Percentiles rank a stretch among this genome's conserved stretches.
Evolutionary conservation across 2,888 invertebrate genomes (phyloP).

Genomic region (Drosophila recens): DNA sequence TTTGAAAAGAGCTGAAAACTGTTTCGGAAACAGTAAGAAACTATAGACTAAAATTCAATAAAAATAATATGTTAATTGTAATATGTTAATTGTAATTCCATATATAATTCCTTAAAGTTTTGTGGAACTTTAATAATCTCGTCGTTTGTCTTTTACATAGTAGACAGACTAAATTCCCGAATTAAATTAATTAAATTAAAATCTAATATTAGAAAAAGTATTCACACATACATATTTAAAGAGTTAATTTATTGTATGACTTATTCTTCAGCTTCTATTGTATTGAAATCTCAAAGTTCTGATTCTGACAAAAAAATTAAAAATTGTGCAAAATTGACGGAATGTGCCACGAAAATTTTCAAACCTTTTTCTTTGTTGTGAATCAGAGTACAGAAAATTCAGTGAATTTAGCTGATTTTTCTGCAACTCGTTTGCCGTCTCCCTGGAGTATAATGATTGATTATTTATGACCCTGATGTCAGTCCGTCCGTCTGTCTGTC

Average conservation of each 20-base stretch:
- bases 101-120: background rate
- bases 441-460: constrained; percentile 64
- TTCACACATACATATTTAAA: background rate
- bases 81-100: no score
- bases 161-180: background rate
- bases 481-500: constrained; percentile 6
- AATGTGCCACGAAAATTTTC: background rate
- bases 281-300: background rate
- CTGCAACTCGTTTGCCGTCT: constrained; percentile 21
- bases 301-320: background rate
- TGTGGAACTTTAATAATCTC: background rate
- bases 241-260: background rate
- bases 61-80: no score
- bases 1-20: no score
- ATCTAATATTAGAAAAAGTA: no score
- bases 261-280: background rate
- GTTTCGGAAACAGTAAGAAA: no score
- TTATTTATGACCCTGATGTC: constrained; percentile 54
- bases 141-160: background rate
- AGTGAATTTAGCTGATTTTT: constrained; percentile 22
- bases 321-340: background rate
- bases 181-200: background rate
- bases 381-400: constrained; percentile 8
- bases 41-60: no score
- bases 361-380: constrained; percentile 23